Evolutionary conservation across 2,113 vertebrate genomes (phyloP), one percentile per base, ranked within the genome.

Genomic region (Carassius gibelio): DNA sequence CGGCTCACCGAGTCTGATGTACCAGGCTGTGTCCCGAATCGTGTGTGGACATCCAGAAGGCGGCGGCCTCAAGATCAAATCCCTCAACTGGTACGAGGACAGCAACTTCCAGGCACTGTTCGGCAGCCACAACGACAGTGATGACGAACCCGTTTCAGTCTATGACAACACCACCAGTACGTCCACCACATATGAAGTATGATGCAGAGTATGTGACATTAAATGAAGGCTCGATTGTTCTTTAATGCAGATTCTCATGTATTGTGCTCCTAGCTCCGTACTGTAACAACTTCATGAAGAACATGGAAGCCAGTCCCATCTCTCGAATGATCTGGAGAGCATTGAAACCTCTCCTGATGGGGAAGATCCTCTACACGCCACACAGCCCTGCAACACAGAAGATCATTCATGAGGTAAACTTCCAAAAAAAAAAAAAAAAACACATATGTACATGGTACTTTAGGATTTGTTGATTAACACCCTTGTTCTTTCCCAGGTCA

Each of bases 11-110:
- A 94, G 95, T 0, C 94, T 96, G 88, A 96, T 99, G 89, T 99
- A 98, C 91, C 96, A 99, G 92, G 97, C 98, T 0, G 97, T 99
- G 89, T 98, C 97, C 0, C 96, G 98, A 59, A 99, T 99, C 0
- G 95, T 99, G 48, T 99, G 98, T 0, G 98, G 98, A 17, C 97
- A 99, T 74, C 98, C 98, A 0, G 98, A 99, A 88, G 97, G 97
- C 0, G 98, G 98, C 5, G 98, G 98, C 0, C 95, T 99, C 76
- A 98, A 99, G 94, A 99, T 99, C 90, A 99, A 99, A 89, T 99
- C 98, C n/a, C 96, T 99, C 84, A 99, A 99, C 92, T 99, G 98
- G 97, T 99, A 98, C 0, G 98, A 99, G 87, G 98, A 99, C 93
- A 97, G 97, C 88, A 99, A 99, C 92, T 99, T 98, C 93, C 99